Percentiles rank a stretch among this genome's conserved stretches.
These are phyloP conservation scores for Phalacrocorax pelagicus DNA, from an alignment of 2,113 vertebrate species.

Conservation along the genomic window DNA sequence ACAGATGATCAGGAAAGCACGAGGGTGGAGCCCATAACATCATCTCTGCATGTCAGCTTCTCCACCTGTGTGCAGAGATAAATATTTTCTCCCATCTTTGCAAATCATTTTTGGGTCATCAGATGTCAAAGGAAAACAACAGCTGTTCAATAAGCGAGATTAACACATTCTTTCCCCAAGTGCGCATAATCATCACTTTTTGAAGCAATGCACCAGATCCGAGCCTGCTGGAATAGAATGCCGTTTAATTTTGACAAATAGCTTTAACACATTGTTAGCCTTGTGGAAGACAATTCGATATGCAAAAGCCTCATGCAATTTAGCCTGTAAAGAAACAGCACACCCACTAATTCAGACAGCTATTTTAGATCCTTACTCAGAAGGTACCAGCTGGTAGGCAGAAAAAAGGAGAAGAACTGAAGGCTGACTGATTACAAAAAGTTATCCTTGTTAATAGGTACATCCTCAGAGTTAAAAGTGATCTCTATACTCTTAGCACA, in stretches of 20 bases:
- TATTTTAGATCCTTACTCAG: background rate
- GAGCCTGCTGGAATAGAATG: background rate
- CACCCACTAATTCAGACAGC: background rate
- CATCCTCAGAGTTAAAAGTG: background rate
- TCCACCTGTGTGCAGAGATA: background rate
- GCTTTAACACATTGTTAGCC: background rate
- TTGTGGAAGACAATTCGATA: background rate
- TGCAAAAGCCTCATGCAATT: background rate
- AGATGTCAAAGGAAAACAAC: background rate
- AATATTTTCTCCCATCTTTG: background rate
- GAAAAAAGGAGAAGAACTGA: background rate
- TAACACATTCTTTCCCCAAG: background rate
- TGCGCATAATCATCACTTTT: background rate
- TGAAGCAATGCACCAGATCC: background rate
- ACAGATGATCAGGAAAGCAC: background rate
- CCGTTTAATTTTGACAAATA: background rate
- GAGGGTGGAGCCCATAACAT: background rate
- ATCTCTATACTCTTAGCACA: background rate
- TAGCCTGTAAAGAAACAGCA: background rate
- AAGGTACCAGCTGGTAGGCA: background rate
- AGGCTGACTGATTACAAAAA: background rate
- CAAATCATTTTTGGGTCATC: background rate
- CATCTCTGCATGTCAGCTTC: background rate
- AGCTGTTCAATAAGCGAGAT: background rate
- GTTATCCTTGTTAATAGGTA: background rate